phyloP scores from a whole-genome alignment of 37 sponge, comb jelly and placozoan genomes.

The Cladorhizidae sp. region DNA sequence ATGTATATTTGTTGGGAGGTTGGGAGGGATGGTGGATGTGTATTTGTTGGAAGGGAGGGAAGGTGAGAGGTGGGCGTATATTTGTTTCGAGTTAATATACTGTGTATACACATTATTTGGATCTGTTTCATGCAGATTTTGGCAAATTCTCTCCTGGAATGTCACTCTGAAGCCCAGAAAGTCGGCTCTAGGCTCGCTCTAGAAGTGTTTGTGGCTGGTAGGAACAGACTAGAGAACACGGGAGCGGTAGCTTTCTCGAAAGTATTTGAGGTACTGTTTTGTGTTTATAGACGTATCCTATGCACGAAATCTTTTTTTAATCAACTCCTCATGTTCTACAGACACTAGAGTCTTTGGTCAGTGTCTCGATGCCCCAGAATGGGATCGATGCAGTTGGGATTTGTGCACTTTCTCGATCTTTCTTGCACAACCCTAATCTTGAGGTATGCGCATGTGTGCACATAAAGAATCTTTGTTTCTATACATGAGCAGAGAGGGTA shows the following conservation, averaged over 20 bases:
- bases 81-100: too few relatives aligned
- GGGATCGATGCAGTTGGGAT: slow-evolving; percentile 90
- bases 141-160: slow-evolving; percentile 68
- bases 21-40: too few relatives aligned
- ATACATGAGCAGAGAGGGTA: too few relatives aligned
- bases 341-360: slow-evolving; percentile 73
- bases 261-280: slow-evolving; percentile 72
- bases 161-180: slow-evolving; percentile 73
- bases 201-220: slow-evolving; percentile 87
- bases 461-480: too few relatives aligned
- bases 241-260: slow-evolving; percentile 85
- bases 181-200: slow-evolving; percentile 79
- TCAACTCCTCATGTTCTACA: slow-evolving; percentile 11
- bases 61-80: too few relatives aligned
- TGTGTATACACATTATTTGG: too few relatives aligned
- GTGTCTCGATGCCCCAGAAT: slow-evolving; percentile 89
- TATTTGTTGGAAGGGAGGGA: too few relatives aligned
- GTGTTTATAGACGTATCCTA: neutral
- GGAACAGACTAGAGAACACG: slow-evolving; percentile 90
- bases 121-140: too few relatives aligned
- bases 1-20: too few relatives aligned
- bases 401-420: slow-evolving; percentile 73
- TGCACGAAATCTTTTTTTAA: neutral
- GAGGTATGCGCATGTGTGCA: slow-evolving; percentile 17
- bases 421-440: slow-evolving; percentile 77